Evolutionary conservation across 1,140 invertebrate species (phyloP).

Genomic region (Yoshiicerus persimilis): DNA sequence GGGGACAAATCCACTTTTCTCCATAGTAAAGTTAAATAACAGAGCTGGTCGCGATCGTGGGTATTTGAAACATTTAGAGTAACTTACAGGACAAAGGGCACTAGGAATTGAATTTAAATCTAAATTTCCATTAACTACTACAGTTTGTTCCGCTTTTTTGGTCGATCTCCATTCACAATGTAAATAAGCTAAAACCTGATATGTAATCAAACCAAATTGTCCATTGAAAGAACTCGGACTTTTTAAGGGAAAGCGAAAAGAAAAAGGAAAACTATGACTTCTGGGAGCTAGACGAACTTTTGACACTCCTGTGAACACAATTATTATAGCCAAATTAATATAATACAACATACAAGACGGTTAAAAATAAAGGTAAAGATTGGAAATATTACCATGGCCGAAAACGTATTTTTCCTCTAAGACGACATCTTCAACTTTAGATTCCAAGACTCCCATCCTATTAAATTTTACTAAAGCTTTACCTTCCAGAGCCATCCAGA

Average conservation of each 20-base stretch:
- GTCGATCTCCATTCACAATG: neutral
- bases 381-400: neutral
- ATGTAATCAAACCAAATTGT: neutral
- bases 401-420: constrained; percentile 6
- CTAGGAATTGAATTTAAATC: neutral
- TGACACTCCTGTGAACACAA: neutral
- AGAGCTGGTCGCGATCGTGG: neutral
- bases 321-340: no score
- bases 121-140: neutral
- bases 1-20: neutral
- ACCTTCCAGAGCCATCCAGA: neutral
- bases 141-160: neutral
- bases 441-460: neutral
- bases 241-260: neutral
- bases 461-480: neutral
- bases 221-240: constrained; percentile 2
- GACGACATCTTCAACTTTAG: neutral
- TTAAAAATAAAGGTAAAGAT: neutral
- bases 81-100: neutral
- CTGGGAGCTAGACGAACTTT: neutral
- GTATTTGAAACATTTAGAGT: neutral
- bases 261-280: neutral
- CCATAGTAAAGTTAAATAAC: constrained; percentile 4
- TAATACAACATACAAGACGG: neutral
- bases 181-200: neutral